These are phyloP conservation scores for Leptinotarsa rubiginosa DNA, from an alignment of 2,888 invertebrate species.

Conservation along the genomic window DNA sequence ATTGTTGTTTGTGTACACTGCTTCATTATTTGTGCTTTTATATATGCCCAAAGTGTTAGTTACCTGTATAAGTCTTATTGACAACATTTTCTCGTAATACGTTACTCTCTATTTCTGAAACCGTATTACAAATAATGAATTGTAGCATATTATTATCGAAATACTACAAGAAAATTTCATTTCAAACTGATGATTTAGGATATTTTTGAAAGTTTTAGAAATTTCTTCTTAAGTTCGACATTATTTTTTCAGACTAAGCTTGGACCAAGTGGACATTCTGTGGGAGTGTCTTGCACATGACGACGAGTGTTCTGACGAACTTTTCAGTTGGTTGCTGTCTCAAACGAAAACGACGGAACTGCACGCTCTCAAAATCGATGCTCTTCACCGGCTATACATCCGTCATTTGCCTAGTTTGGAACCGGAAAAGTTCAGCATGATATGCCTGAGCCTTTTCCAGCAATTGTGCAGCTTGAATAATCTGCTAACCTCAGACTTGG, in stretches of 20 bases:
- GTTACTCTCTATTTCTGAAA: too few species aligned
- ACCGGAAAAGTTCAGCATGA: conserved; percentile 92
- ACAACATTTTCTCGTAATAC: too few species aligned
- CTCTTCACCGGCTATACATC: conserved; percentile 87
- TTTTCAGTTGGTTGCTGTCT: conserved; percentile 92
- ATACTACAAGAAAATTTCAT: too few species aligned
- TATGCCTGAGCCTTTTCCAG: conserved; percentile 90
- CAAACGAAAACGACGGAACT: conserved; percentile 93
- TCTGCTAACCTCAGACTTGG: conserved; percentile 77
- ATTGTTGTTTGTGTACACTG: too few species aligned
- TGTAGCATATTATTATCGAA: too few species aligned
- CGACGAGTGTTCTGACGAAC: conserved; percentile 87
- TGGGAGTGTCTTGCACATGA: conserved; percentile 93
- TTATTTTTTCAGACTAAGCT: conserved; percentile 72
- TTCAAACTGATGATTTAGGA: too few species aligned
- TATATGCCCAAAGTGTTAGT: too few species aligned
- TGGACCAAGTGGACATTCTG: conserved; percentile 90
- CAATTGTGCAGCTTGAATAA: conserved; percentile 90
- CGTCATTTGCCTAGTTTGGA: conserved; percentile 89
- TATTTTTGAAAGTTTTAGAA: too few species aligned
- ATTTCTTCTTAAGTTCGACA: too few species aligned
- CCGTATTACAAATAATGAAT: too few species aligned
- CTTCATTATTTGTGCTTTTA: too few species aligned
- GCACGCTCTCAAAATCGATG: conserved; percentile 89
- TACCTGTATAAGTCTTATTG: too few species aligned